These are phyloP conservation scores for Prolemur simus DNA, from an alignment of 2,113 vertebrate species.

Conservation along the genomic window DNA sequence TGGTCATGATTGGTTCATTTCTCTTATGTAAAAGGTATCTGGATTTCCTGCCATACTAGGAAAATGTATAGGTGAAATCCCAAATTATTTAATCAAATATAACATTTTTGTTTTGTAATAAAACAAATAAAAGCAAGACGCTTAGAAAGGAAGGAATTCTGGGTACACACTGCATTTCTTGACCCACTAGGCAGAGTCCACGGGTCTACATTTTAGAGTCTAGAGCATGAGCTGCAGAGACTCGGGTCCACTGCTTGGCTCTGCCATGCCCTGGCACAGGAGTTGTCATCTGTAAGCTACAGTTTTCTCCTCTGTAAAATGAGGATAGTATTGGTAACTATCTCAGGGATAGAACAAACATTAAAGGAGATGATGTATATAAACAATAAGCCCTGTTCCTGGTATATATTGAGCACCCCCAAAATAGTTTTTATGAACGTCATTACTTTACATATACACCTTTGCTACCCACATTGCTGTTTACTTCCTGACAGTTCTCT, in stretches of 20 bases:
- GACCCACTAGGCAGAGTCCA: neutral
- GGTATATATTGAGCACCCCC: neutral
- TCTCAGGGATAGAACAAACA: neutral
- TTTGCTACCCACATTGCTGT: neutral
- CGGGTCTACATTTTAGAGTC: neutral
- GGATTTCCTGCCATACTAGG: neutral
- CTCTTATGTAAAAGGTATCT: neutral
- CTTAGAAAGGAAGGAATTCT: neutral
- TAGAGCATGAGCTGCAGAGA: too few relatives aligned
- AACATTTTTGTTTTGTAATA: neutral
- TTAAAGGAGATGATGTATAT: neutral
- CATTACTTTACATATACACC: neutral
- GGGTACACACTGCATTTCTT: neutral
- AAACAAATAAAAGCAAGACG: neutral
- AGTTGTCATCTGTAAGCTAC: neutral
- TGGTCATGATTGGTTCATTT: neutral
- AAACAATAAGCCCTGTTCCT: neutral
- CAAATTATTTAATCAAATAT: neutral
- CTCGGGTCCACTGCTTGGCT: neutral
- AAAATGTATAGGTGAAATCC: neutral
- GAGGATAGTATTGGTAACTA: neutral
- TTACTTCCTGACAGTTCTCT: neutral
- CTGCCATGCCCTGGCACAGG: rapidly evolving
- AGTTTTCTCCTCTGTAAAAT: neutral
- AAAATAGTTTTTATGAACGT: neutral